phyloP scores from a whole-genome alignment of 2,113 vertebrate genomes.

The Alexandromys fortis region DNA sequence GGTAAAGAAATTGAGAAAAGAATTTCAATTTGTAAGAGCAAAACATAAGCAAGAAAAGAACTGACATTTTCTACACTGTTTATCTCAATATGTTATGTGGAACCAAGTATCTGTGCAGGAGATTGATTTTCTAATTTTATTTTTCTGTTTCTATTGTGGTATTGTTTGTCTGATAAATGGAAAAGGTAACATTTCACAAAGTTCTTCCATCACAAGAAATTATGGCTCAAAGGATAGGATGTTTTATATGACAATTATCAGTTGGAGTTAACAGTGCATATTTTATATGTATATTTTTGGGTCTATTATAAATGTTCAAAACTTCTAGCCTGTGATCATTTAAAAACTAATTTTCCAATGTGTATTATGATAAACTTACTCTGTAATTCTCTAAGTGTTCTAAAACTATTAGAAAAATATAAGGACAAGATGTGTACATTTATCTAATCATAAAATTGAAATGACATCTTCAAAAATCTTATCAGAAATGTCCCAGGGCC shows the following conservation, averaged over 20 bases:
- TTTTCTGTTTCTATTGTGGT: conserved; percentile 10
- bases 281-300: background rate
- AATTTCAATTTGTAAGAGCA: background rate
- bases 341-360: conserved; percentile 38
- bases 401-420: conserved; percentile 27
- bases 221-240: background rate
- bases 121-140: background rate
- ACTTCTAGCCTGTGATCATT: background rate
- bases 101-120: too few relatives aligned
- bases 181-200: background rate
- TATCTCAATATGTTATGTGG: too few relatives aligned
- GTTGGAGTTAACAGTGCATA: background rate
- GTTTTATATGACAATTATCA: background rate
- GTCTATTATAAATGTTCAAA: conserved; percentile 29
- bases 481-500: conserved; percentile 43
- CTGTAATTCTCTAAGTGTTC: conserved; percentile 37
- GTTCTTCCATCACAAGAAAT: background rate
- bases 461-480: conserved; percentile 58
- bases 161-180: background rate
- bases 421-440: conserved; percentile 42
- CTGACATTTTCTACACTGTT: too few relatives aligned
- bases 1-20: conserved; percentile 18
- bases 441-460: background rate
- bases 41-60: background rate
- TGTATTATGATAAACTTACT: conserved; percentile 8